phyloP scores from a whole-genome alignment of 1,140 invertebrate genomes.

The Littorina saxatilis region DNA sequence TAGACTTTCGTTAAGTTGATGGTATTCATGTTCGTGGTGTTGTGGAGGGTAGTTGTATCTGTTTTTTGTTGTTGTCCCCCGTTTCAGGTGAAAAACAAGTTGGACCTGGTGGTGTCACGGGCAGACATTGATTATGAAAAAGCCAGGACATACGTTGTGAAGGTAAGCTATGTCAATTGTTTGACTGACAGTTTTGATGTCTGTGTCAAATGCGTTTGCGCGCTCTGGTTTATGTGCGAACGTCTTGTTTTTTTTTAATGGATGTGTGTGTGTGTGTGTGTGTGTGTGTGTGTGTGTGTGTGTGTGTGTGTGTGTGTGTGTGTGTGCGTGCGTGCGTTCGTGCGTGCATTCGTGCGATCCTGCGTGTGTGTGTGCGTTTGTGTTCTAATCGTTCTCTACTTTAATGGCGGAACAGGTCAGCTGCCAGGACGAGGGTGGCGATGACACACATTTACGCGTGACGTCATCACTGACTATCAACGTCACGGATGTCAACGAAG shows the following conservation, averaged over 20 bases:
- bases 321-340: background rate
- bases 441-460: constrained; percentile 47
- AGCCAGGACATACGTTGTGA: constrained; percentile 42
- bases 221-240: background rate
- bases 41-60: no score
- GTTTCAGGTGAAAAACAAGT: constrained; percentile 48
- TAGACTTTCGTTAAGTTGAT: no score
- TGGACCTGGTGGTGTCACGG: constrained; percentile 44
- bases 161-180: constrained; percentile 41
- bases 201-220: no score
- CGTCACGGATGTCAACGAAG: constrained; percentile 62
- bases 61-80: no score
- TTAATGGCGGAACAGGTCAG: constrained; percentile 46
- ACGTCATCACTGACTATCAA: constrained; percentile 51
- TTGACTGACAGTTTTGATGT: background rate
- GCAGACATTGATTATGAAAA: constrained; percentile 54
- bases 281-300: background rate
- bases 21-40: no score
- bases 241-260: background rate
- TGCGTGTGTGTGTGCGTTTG: no score
- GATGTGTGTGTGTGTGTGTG: background rate
- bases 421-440: constrained; percentile 50
- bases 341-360: background rate
- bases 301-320: background rate
- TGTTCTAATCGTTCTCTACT: no score